Evolutionary conservation across 2,888 invertebrate species (phyloP).

Genomic region (Heliconius sara): DNA sequence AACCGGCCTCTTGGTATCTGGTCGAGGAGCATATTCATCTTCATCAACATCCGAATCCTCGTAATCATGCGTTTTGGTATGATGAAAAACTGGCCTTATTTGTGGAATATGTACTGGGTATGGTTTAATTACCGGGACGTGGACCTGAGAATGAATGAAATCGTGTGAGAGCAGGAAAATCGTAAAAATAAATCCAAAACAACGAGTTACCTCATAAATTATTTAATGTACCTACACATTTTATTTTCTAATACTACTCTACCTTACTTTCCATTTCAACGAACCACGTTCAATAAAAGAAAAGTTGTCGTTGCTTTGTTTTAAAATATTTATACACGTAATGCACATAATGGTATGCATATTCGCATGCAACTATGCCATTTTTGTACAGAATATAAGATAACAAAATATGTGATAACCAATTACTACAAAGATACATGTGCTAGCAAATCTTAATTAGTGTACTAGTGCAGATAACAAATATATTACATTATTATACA

Average conservation of each 20-base stretch:
- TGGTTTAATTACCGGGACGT: slow-evolving; percentile 89
- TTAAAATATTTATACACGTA: slow-evolving; percentile 14
- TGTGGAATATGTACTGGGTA: slow-evolving; percentile 89
- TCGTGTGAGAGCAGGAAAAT: neutral
- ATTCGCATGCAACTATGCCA: slow-evolving; percentile 11
- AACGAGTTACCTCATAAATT: slow-evolving; percentile 19
- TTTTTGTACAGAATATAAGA: slow-evolving; percentile 20
- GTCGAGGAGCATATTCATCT: slow-evolving; percentile 66
- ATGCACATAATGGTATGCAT: slow-evolving; percentile 17
- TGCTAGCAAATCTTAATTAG: slow-evolving; percentile 21
- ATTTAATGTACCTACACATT: slow-evolving; percentile 9
- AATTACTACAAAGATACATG: slow-evolving; percentile 8
- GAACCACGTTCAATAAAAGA: slow-evolving; percentile 22
- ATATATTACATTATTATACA: slow-evolving; percentile 23
- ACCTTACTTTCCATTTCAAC: slow-evolving; percentile 28
- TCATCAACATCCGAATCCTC: slow-evolving; percentile 64
- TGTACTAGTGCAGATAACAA: slow-evolving; percentile 17
- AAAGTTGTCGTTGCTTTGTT: neutral
- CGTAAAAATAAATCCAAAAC: neutral
- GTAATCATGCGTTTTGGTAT: slow-evolving; percentile 69
- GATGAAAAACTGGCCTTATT: slow-evolving; percentile 82
- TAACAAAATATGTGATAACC: slow-evolving; percentile 22
- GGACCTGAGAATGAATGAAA: slow-evolving; percentile 69
- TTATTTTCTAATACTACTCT: slow-evolving; percentile 17
- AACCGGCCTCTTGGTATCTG: slow-evolving; percentile 65